Evolutionary conservation across 2,888 invertebrate species (phyloP).

Genomic region (Meliscaeva auricollis): DNA sequence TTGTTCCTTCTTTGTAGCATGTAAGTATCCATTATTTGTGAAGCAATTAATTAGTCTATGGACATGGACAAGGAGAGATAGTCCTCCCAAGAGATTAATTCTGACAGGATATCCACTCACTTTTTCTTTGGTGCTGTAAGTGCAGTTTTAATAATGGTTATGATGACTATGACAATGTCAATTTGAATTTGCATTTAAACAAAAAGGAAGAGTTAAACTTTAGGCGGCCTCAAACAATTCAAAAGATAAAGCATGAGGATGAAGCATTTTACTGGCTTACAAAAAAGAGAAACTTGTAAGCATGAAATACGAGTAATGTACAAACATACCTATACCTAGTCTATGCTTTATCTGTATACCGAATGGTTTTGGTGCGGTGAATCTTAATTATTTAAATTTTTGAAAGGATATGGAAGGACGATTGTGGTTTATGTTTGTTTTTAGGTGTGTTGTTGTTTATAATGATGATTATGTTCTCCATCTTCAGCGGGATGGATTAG

Average conservation of each 20-base stretch:
- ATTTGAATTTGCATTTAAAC: constrained; percentile 58
- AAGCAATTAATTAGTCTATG: constrained; percentile 68
- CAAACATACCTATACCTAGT: too few relatives aligned
- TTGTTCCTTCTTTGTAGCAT: constrained; percentile 40
- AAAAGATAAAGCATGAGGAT: constrained; percentile 13
- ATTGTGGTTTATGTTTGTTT: background rate
- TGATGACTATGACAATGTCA: constrained; percentile 46
- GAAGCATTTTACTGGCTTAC: background rate
- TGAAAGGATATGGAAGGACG: background rate
- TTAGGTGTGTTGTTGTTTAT: background rate
- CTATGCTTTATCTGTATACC: too few relatives aligned
- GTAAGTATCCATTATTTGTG: constrained; percentile 69
- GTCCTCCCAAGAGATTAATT: constrained; percentile 39
- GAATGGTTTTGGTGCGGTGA: constrained; percentile 48
- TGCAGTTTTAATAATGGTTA: constrained; percentile 4
- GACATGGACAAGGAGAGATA: constrained; percentile 22
- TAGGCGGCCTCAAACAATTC: constrained; percentile 17
- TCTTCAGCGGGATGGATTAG: background rate
- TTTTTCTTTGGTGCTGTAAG: background rate
- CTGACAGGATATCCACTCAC: constrained; percentile 24
- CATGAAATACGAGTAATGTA: too few relatives aligned
- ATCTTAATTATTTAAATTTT: constrained; percentile 64
- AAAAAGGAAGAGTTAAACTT: constrained; percentile 10
- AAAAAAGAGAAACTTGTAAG: too few relatives aligned
- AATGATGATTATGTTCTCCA: constrained; percentile 34